Evolutionary conservation across 2,888 invertebrate genomes (phyloP).

Genomic region (Hoplodrina blanda): DNA sequence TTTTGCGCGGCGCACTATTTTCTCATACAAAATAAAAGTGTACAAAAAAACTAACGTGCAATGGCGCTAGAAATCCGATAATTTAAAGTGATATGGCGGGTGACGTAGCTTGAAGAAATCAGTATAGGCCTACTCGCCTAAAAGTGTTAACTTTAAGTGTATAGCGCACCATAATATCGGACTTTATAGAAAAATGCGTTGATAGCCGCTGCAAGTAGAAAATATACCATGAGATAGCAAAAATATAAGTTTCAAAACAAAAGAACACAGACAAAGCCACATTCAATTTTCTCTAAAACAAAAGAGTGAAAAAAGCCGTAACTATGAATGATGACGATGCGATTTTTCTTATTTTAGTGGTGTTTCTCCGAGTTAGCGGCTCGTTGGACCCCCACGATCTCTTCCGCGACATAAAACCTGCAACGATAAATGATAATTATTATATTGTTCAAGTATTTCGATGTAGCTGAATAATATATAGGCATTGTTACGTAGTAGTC

Average conservation of each 20-base stretch:
- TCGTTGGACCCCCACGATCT: constrained; percentile 69
- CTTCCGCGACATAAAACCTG: constrained; percentile 88
- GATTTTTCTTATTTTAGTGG: constrained; percentile 58
- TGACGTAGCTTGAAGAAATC: no score
- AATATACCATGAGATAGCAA: not conserved
- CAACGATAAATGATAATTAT: constrained; percentile 89
- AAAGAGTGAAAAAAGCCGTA: constrained; percentile 44
- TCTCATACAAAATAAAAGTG: no score
- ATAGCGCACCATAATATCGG: no score
- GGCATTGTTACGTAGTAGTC: constrained; percentile 70
- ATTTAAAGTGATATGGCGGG: no score
- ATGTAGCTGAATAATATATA: constrained; percentile 87
- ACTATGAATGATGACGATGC: constrained; percentile 54
- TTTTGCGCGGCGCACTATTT: no score
- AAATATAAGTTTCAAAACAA: constrained; percentile 1
- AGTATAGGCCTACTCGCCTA: no score
- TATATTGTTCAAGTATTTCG: constrained; percentile 90
- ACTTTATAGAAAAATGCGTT: not conserved
- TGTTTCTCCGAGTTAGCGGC: constrained; percentile 69
- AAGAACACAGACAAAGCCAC: constrained; percentile 20
- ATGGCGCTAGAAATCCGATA: no score
- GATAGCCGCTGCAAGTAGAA: not conserved
- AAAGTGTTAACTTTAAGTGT: no score
- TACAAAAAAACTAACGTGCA: no score
- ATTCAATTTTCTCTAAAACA: constrained; percentile 47